Conservation (phyloP, 2,888 invertebrate species). For the Pomacea canaliculata region DNA sequence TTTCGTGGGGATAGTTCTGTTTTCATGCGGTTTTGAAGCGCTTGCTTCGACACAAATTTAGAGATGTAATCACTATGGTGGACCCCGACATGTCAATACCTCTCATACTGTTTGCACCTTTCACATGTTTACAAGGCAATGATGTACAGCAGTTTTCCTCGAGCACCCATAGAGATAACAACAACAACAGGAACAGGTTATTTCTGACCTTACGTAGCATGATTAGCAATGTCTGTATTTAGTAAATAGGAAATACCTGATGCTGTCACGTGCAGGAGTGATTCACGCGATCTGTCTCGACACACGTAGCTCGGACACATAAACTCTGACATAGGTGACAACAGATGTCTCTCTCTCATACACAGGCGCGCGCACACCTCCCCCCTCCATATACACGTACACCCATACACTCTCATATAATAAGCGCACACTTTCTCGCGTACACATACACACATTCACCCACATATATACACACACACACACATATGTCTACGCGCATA, state of each 20-base stretch:
- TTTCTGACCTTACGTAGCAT: no score
- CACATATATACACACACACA: background rate
- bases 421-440: background rate
- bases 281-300: background rate
- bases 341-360: background rate
- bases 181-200: no score
- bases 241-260: background rate
- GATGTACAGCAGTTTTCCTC: no score
- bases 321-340: background rate
- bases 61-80: no score
- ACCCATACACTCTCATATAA: background rate
- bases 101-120: no score
- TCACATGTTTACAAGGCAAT: no score
- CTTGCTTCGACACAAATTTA: no score
- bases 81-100: no score
- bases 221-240: no score
- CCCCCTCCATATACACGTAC: background rate
- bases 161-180: no score
- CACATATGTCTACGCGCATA: background rate
- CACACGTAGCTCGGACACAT: background rate
- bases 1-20: no score
- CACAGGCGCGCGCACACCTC: background rate
- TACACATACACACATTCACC: background rate
- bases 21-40: no score
- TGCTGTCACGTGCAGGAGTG: background rate